Conservation (phyloP, 2,113 vertebrate genomes). For the Xiphorhynchus elegans region DNA sequence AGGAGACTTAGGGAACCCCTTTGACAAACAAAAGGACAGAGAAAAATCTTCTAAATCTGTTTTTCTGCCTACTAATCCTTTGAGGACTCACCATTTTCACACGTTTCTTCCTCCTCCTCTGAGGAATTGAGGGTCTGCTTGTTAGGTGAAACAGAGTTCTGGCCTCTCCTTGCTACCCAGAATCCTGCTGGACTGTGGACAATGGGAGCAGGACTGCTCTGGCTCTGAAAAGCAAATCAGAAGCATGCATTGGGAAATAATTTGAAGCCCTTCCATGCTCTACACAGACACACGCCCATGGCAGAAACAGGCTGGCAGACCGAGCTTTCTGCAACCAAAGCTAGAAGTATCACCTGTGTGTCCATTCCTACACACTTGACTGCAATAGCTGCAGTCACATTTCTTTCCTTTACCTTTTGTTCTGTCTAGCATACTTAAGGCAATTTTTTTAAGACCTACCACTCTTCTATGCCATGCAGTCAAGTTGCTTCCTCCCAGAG, state of each 20-base stretch:
- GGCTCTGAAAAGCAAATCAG: conserved; percentile 66
- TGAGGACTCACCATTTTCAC: conserved; percentile 72
- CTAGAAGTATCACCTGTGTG: neutral
- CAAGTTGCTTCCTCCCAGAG: neutral
- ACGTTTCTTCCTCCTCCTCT: conserved; percentile 79
- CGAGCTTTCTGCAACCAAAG: neutral
- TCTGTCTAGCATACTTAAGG: neutral
- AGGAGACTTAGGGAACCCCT: neutral
- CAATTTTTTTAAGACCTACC: neutral
- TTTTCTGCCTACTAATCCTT: neutral
- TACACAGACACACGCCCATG: neutral
- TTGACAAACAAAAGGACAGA: neutral
- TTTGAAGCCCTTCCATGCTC: neutral
- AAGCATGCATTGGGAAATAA: neutral
- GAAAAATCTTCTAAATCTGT: neutral
- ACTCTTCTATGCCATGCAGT: neutral
- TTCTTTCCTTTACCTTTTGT: neutral
- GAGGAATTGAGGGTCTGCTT: conserved; percentile 76
- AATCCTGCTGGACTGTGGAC: conserved; percentile 72
- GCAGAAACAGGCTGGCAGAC: neutral
- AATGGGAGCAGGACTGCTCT: conserved; percentile 56
- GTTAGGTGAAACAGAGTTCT: conserved; percentile 53
- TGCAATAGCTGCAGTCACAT: rapidly evolving
- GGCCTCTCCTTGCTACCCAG: conserved; percentile 73
- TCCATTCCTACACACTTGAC: neutral